Percentiles rank a stretch among this genome's conserved stretches.
phyloP scores from a whole-genome alignment of 2,797 vertebrate species.

The Cyclura pinguis region DNA sequence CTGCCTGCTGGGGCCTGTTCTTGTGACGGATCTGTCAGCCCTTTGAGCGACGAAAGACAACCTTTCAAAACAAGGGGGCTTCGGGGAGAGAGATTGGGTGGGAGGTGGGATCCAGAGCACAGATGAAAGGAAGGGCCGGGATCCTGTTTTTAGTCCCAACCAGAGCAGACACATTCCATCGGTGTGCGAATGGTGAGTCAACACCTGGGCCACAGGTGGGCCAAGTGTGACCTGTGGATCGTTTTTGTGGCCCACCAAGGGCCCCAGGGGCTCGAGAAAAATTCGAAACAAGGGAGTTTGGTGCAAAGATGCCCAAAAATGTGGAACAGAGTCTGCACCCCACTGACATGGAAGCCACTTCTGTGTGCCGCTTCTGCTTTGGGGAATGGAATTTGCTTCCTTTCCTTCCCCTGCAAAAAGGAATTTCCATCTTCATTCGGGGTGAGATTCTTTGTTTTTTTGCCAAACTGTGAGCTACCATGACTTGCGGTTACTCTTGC shows the following conservation, averaged over 20 bases:
- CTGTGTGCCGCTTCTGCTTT: neutral
- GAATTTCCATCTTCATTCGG: neutral
- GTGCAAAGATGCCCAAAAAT: no score
- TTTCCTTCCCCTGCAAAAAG: neutral
- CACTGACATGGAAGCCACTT: no score
- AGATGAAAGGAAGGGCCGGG: neutral
- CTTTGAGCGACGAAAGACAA: neutral
- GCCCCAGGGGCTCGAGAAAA: no score
- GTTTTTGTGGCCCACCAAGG: no score
- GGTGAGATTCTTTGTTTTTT: no score
- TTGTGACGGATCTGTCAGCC: constrained; percentile 7
- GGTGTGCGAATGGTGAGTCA: no score
- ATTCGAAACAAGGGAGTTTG: no score
- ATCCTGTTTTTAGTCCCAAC: no score
- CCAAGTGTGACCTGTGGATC: neutral
- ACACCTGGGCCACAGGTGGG: neutral
- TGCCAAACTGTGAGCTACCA: neutral
- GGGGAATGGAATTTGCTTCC: neutral
- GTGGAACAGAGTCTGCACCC: no score
- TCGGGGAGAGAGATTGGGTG: no score
- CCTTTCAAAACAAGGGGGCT: neutral
- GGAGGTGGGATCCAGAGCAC: no score
- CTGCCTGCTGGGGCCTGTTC: constrained; percentile 4
- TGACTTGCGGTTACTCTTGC: neutral
- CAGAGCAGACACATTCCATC: no score